Base-by-base conservation (phyloP, 2,797 vertebrate genomes). In the Sardinella longiceps region DNA sequence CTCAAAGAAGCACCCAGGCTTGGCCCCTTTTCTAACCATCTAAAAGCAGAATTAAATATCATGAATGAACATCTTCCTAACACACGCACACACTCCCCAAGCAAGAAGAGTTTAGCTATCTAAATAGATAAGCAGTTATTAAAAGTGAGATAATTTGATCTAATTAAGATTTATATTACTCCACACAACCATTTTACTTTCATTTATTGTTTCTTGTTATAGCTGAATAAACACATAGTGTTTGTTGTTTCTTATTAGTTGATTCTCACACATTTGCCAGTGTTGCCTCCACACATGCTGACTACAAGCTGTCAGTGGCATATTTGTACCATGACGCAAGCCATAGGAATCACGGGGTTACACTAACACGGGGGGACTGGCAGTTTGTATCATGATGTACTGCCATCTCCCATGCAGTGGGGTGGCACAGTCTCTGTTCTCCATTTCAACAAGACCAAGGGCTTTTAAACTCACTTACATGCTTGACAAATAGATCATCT, bases 401-500 rank as follows among this genome's bases (percentile, higher is more conserved):
- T 12, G 28, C 28, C 30, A 33, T 70, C 15, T 11, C 28, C 11
- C 63, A 37, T 5, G 12, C 60, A 11, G 25, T 25, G 12, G 28
- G 28, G 30, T 66, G 25, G 60, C 60, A 66, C 25, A 66, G 60
- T 66, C 7, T 33, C 7, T 74, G 14, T 39, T 37, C 82, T 83
- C 56, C 15, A 74, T 85, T 86, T 81, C 80, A 87, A 48, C 48
- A 30, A 58, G 7, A 45, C 51, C 84, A 85, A 63, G 87, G 80
- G 86, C 28, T 70, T 83, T 83, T 85, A 66, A 89, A 85, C 85
- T 88, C 80, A 84, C 87, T 85, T 85, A 86, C 83, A 12, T 2
- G 2, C 30, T 84, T 50, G 4, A 20, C 23, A n/a, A 23, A 56
- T 84, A 86, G 48, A 89, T 84, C 90, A 91, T 82, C 89, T 90